These are phyloP conservation scores for Hephaestus fuliginosus DNA, from an alignment of 2,797 vertebrate genomes.

Conservation along the genomic window DNA sequence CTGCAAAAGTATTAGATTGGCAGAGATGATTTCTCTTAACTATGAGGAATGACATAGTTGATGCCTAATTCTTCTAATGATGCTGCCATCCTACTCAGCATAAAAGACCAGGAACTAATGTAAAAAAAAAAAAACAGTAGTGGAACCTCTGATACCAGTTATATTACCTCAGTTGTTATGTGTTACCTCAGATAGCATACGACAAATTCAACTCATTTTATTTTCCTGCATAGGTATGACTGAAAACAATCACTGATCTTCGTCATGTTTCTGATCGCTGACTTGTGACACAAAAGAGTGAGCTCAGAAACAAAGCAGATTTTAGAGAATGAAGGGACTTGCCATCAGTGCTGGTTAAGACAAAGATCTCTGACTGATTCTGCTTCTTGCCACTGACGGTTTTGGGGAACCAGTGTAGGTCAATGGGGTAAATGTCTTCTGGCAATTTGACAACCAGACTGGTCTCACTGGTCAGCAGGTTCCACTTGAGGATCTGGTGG, in stretches of 20 bases:
- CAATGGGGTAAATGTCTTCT: conserved; percentile 93
- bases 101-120: not conserved
- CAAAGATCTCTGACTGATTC: conserved; percentile 91
- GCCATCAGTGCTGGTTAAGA: conserved; percentile 96
- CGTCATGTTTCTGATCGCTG: not conserved
- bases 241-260: not conserved
- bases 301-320: conserved; percentile 19
- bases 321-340: conserved; percentile 70
- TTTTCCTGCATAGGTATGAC: not conserved
- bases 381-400: conserved; percentile 92
- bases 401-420: conserved; percentile 96
- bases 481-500: conserved; percentile 96
- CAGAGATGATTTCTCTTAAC: not conserved
- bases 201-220: not conserved
- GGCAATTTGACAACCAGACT: conserved; percentile 89
- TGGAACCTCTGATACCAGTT: not conserved
- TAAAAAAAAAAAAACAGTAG: not conserved
- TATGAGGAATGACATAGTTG: not conserved
- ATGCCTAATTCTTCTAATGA: not conserved
- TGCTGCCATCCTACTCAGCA: not conserved
- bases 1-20: conserved; percentile 1
- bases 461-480: conserved; percentile 91
- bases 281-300: not conserved
- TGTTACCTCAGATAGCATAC: conserved; percentile 11
- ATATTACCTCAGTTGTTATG: not conserved